phyloP scores from a whole-genome alignment of 2,113 vertebrate species.

The Anguilla japonica region DNA sequence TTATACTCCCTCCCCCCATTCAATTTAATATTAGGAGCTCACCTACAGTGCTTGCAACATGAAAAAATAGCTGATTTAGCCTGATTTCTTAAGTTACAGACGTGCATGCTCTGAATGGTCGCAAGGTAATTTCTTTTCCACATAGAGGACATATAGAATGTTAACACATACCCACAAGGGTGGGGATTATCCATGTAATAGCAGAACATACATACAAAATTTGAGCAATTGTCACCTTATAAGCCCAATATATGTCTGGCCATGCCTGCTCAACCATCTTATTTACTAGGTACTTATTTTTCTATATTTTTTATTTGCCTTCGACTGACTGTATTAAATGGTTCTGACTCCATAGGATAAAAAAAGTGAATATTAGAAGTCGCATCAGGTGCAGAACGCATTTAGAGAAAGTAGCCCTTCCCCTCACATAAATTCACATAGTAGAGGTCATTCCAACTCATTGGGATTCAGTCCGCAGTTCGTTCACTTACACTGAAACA shows the following conservation, averaged over 20 bases:
- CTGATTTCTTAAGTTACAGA: not conserved
- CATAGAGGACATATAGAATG: not conserved
- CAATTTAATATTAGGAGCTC: not conserved
- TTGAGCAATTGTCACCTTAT: not conserved
- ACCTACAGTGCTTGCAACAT: not conserved
- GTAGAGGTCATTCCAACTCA: not conserved
- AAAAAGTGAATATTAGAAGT: not conserved
- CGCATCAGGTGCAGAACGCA: not conserved
- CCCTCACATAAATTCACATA: not conserved
- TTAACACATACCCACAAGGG: not conserved
- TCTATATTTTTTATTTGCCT: not conserved
- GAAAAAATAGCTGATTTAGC: not conserved
- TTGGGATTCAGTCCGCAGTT: not conserved
- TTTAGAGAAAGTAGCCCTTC: not conserved
- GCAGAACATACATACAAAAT: not conserved
- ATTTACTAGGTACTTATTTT: not conserved
- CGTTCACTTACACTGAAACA: not conserved
- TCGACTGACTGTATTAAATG: not conserved
- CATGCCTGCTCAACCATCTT: not conserved
- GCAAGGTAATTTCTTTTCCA: not conserved
- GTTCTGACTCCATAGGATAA: not conserved
- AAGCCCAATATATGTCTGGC: not conserved
- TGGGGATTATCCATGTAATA: not conserved
- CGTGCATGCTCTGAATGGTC: not conserved
- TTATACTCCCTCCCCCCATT: not conserved